These are phyloP conservation scores for Leptinotarsa peninsularis DNA, from an alignment of 2,888 invertebrate species.

Conservation along the genomic window DNA sequence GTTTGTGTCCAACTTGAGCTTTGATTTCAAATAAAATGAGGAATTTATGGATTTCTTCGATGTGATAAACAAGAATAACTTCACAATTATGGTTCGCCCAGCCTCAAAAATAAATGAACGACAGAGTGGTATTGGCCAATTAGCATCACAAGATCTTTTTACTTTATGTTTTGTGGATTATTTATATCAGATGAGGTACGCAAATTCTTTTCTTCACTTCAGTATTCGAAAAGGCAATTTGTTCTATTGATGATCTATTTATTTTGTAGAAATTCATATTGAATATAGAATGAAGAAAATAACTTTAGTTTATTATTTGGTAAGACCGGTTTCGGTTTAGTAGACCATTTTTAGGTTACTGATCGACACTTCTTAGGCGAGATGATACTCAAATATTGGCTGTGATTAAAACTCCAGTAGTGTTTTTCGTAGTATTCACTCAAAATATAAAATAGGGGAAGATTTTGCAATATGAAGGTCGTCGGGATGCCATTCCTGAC, in stretches of 20 bases:
- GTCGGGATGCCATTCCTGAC: no score
- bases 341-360: slow-evolving; percentile 20
- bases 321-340: no score
- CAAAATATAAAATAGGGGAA: no score
- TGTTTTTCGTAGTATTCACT: background rate
- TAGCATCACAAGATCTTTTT: background rate
- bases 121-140: background rate
- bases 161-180: no score
- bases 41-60: background rate
- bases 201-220: no score
- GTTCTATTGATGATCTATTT: no score
- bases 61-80: background rate
- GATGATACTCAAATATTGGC: slow-evolving; percentile 23
- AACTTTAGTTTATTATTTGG: no score
- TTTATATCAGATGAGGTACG: no score
- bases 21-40: background rate
- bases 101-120: background rate
- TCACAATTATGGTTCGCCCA: background rate
- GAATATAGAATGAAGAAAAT: no score
- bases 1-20: background rate
- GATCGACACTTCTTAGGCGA: slow-evolving; percentile 36
- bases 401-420: background rate
- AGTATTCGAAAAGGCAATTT: no score
- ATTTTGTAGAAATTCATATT: no score
- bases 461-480: no score